phyloP scores from a whole-genome alignment of 2,888 invertebrate species.

The Watsonalla binaria region DNA sequence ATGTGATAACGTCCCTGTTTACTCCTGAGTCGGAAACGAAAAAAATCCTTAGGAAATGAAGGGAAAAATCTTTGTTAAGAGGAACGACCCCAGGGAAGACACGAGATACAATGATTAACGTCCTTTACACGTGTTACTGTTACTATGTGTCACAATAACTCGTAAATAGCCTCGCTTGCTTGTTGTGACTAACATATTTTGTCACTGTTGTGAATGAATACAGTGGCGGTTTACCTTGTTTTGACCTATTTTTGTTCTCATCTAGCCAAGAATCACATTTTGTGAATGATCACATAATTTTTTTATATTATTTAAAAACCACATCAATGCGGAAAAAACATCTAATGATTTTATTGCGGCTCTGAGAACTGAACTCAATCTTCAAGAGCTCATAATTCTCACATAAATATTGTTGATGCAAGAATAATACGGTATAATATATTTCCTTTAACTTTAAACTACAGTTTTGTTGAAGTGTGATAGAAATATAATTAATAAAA shows the following conservation, averaged over 20 bases:
- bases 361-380: too few species aligned
- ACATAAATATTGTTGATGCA: too few species aligned
- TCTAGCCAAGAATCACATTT: background rate
- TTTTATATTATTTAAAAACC: too few species aligned
- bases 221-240: conserved; percentile 11
- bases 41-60: conserved; percentile 59
- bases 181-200: conserved; percentile 23
- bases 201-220: conserved; percentile 23
- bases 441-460: too few species aligned
- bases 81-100: conserved; percentile 28
- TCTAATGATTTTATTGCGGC: too few species aligned
- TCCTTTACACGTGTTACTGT: conserved; percentile 40
- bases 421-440: too few species aligned
- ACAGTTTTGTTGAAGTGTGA: too few species aligned
- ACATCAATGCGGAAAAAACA: too few species aligned
- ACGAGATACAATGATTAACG: conserved; percentile 50
- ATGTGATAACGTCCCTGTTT: conserved; percentile 49
- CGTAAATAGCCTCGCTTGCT: conserved; percentile 32
- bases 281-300: too few species aligned
- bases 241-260: background rate
- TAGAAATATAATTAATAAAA: too few species aligned
- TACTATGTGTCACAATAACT: conserved; percentile 39
- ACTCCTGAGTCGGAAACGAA: conserved; percentile 50
- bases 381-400: too few species aligned
- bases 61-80: conserved; percentile 40